phyloP scores from a whole-genome alignment of 1,140 invertebrate species.

The Drosophila persimilis region DNA sequence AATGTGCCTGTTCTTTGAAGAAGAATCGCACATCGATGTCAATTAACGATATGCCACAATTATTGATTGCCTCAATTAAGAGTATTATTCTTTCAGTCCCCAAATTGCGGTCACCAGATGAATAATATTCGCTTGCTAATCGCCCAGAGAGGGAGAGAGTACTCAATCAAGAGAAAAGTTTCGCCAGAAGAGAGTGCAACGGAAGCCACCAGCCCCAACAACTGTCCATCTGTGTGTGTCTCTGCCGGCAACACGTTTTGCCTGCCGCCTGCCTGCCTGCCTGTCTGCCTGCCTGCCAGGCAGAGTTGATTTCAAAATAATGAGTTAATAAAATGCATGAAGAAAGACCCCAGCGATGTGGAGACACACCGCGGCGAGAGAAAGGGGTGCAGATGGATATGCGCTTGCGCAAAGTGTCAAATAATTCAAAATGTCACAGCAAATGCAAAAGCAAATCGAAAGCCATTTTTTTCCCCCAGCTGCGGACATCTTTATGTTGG shows the following conservation, averaged over 20 bases:
- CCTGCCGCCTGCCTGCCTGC: conserved; percentile 11
- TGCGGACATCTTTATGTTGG: conserved; percentile 36
- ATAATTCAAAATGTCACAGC: conserved; percentile 78
- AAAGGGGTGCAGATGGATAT: conserved; percentile 41
- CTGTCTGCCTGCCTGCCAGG: conserved; percentile 34
- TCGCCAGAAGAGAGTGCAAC: conserved; percentile 20
- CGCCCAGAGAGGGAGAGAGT: not conserved
- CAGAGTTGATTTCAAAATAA: conserved; percentile 75
- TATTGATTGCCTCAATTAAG: conserved; percentile 69
- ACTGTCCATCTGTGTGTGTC: too few relatives aligned
- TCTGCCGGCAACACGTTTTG: conserved; percentile 58
- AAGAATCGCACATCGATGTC: conserved; percentile 8
- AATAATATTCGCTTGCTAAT: conserved; percentile 57
- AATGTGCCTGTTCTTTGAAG: not conserved
- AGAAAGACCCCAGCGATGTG: conserved; percentile 32
- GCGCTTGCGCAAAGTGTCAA: conserved; percentile 70
- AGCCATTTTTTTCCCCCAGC: conserved; percentile 19
- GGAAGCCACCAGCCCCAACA: conserved; percentile 16
- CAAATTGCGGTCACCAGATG: conserved; percentile 31
- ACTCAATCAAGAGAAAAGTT: conserved; percentile 67
- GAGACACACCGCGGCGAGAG: not conserved
- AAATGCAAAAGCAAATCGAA: conserved; percentile 65
- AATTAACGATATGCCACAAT: conserved; percentile 54
- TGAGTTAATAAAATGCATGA: conserved; percentile 73
- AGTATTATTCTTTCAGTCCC: conserved; percentile 30